Percentiles rank a stretch among this genome's conserved stretches.
Evolutionary conservation across 2,113 vertebrate genomes (phyloP).

Genomic region (Acanthisitta chloris): DNA sequence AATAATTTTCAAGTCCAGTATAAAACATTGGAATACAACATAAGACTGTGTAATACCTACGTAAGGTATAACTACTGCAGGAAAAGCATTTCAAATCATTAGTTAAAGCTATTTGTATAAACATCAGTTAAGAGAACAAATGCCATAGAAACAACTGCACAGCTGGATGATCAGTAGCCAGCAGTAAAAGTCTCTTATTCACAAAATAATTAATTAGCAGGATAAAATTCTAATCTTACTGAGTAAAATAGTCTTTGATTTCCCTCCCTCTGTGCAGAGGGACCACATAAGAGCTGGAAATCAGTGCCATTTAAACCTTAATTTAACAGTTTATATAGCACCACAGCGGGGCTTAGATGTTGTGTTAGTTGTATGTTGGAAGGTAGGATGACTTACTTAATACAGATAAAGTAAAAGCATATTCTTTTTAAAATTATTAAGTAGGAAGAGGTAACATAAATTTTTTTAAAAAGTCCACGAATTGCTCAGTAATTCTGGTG

Average conservation of each 20-base stretch:
- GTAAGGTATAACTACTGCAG: neutral
- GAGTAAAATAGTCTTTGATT: neutral
- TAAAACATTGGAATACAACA: neutral
- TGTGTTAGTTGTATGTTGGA: neutral
- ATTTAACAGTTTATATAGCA: slow-evolving; percentile 4
- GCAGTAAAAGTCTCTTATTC: slow-evolving; percentile 1
- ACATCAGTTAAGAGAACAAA: neutral
- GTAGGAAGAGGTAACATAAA: neutral
- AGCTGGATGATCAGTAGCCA: neutral
- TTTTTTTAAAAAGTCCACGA: neutral
- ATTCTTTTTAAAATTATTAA: rapidly evolving
- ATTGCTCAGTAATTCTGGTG: neutral
- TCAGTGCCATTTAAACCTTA: neutral
- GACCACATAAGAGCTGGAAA: neutral
- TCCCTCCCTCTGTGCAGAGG: neutral
- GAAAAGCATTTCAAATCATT: neutral
- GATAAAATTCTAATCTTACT: neutral
- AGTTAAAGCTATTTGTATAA: neutral
- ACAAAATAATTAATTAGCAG: slow-evolving; percentile 23
- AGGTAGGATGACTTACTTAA: neutral
- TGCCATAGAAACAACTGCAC: neutral
- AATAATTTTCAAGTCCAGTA: neutral
- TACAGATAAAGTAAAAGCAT: neutral
- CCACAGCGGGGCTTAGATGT: neutral
- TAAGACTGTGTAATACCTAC: neutral